These are phyloP conservation scores for Asbolus verrucosus DNA, from an alignment of 1,140 invertebrate species.

Conservation along the genomic window DNA sequence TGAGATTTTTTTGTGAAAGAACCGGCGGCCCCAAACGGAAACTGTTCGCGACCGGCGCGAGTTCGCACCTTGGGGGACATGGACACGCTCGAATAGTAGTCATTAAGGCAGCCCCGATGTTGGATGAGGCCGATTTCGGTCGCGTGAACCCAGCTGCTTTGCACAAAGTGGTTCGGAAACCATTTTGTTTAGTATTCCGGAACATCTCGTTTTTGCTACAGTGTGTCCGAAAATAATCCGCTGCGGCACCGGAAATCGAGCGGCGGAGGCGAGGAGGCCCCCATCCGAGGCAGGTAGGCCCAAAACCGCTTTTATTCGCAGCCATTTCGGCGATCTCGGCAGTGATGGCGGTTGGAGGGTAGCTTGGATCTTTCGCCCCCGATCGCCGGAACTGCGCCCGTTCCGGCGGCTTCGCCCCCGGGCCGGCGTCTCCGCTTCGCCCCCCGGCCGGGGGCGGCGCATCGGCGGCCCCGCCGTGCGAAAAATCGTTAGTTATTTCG, in stretches of 20 bases:
- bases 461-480: no score
- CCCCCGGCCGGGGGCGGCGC: neutral
- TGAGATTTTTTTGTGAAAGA: slow-evolving; percentile 49
- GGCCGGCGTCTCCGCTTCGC: neutral
- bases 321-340: slow-evolving; percentile 33
- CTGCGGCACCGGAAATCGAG: slow-evolving; percentile 18
- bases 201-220: slow-evolving; percentile 57
- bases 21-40: slow-evolving; percentile 20
- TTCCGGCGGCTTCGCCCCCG: neutral
- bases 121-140: slow-evolving; percentile 51
- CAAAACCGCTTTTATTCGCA: neutral
- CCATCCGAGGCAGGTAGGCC: slow-evolving; percentile 48
- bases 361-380: slow-evolving; percentile 7
- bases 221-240: slow-evolving; percentile 15
- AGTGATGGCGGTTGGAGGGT: slow-evolving; percentile 56
- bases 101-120: slow-evolving; percentile 52
- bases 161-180: slow-evolving; percentile 60
- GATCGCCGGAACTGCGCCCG: neutral
- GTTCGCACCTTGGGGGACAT: slow-evolving; percentile 47
- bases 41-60: slow-evolving; percentile 43
- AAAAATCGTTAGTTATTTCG: slow-evolving; percentile 29
- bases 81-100: slow-evolving; percentile 37
- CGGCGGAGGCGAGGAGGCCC: slow-evolving; percentile 34
- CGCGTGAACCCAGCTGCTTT: slow-evolving; percentile 54
- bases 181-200: slow-evolving; percentile 61